Evolutionary conservation across 2,797 vertebrate genomes (phyloP).

Genomic region (Poliocrania exsul): DNA sequence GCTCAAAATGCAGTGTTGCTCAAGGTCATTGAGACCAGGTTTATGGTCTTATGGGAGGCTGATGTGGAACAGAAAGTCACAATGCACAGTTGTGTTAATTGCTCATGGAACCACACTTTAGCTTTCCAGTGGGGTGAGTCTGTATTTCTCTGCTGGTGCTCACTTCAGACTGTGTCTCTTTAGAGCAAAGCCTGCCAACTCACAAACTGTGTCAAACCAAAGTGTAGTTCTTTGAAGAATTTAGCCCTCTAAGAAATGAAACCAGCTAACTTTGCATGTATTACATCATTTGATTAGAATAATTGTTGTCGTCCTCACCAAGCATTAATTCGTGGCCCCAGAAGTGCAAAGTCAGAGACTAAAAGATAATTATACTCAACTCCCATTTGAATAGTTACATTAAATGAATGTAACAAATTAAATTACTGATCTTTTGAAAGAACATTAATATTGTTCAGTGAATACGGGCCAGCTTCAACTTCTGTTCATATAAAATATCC

Average conservation of each 20-base stretch:
- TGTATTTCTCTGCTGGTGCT: neutral
- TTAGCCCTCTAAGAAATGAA: neutral
- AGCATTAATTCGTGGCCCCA: neutral
- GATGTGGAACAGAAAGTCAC: neutral
- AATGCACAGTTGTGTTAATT: neutral
- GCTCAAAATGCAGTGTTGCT: neutral
- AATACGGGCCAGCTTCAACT: neutral
- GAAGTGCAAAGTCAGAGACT: neutral
- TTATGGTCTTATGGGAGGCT: neutral
- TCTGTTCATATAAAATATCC: neutral
- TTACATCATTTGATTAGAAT: slow-evolving; percentile 2
- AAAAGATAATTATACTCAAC: slow-evolving; percentile 12
- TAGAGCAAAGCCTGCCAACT: neutral
- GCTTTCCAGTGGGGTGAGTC: neutral
- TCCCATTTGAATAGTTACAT: slow-evolving; percentile 22
- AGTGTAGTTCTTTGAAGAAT: neutral
- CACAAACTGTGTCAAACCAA: neutral
- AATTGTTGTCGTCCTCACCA: neutral
- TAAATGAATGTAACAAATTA: slow-evolving; percentile 31
- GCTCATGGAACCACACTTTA: neutral
- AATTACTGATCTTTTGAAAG: slow-evolving; percentile 38
- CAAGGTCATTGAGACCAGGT: neutral
- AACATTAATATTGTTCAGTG: neutral
- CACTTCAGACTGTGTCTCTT: neutral
- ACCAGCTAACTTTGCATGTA: neutral